phyloP scores from a whole-genome alignment of 1,140 invertebrate genomes.

The Drosophila burlai region DNA sequence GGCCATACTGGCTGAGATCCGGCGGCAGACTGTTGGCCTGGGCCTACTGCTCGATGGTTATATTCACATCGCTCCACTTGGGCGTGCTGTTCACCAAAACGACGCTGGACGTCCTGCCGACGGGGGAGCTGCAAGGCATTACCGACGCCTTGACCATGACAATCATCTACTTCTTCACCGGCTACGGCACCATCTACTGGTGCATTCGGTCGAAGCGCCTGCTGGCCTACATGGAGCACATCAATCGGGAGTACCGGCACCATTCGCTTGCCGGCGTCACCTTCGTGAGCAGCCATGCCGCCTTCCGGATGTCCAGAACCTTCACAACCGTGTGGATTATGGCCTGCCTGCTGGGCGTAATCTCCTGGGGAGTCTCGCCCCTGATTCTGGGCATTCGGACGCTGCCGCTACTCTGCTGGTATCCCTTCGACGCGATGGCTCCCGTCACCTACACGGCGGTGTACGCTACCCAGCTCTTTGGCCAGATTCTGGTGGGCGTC shows the following conservation, averaged over 20 bases:
- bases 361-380: slow-evolving; percentile 65
- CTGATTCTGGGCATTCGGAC: slow-evolving; percentile 52
- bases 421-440: slow-evolving; percentile 74
- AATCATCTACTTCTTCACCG: slow-evolving; percentile 74
- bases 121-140: slow-evolving; percentile 69
- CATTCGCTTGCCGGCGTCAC: slow-evolving; percentile 75
- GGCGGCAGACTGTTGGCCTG: neutral
- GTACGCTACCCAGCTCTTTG: slow-evolving; percentile 67
- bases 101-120: slow-evolving; percentile 62
- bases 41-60: slow-evolving; percentile 42
- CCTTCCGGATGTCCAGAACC: slow-evolving; percentile 34
- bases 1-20: slow-evolving; percentile 38
- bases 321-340: slow-evolving; percentile 56
- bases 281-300: slow-evolving; percentile 58
- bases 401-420: slow-evolving; percentile 74
- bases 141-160: slow-evolving; percentile 77
- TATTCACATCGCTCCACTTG: slow-evolving; percentile 53
- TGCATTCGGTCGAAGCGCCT: slow-evolving; percentile 43
- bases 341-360: slow-evolving; percentile 56
- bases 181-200: slow-evolving; percentile 70
- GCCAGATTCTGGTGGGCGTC: slow-evolving; percentile 64
- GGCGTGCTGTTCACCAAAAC: slow-evolving; percentile 67
- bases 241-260: slow-evolving; percentile 71
- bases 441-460: slow-evolving; percentile 49
- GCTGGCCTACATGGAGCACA: slow-evolving; percentile 40